Percentiles rank a stretch among this genome's conserved stretches.
phyloP scores from a whole-genome alignment of 2,888 invertebrate genomes.

The Oeneis ivallda region DNA sequence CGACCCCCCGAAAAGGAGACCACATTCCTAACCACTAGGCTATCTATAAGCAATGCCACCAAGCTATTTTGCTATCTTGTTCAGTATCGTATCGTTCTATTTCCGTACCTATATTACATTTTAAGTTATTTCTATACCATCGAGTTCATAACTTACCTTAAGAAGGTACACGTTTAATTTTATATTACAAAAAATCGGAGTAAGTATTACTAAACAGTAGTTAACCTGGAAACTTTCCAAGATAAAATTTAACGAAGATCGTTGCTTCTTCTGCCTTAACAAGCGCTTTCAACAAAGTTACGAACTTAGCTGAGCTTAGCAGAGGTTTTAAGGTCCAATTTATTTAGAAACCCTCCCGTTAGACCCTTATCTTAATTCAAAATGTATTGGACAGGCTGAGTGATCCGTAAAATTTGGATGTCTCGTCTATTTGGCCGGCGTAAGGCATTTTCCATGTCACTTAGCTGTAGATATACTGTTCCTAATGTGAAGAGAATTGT shows the following conservation, averaged over 20 bases:
- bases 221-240: constrained; percentile 1
- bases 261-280: constrained; percentile 15
- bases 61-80: too few relatives aligned
- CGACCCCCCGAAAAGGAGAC: too few relatives aligned
- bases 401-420: not conserved
- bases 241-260: constrained; percentile 20
- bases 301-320: constrained; percentile 16
- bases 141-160: constrained; percentile 1
- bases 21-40: too few relatives aligned
- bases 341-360: constrained; percentile 13
- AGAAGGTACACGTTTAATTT: constrained; percentile 9
- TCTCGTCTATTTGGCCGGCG: not conserved
- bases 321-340: constrained; percentile 19
- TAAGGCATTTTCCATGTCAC: not conserved
- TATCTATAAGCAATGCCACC: too few relatives aligned
- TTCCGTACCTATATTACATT: too few relatives aligned
- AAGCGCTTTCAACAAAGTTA: constrained; percentile 21
- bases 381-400: constrained; percentile 12
- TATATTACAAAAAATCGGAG: not conserved
- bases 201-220: not conserved
- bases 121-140: too few relatives aligned
- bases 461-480: not conserved
- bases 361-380: constrained; percentile 20
- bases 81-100: too few relatives aligned
- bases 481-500: too few relatives aligned